Base-by-base conservation (phyloP, 2,113 vertebrate genomes). In the Brachypodius melanocephalos region DNA sequence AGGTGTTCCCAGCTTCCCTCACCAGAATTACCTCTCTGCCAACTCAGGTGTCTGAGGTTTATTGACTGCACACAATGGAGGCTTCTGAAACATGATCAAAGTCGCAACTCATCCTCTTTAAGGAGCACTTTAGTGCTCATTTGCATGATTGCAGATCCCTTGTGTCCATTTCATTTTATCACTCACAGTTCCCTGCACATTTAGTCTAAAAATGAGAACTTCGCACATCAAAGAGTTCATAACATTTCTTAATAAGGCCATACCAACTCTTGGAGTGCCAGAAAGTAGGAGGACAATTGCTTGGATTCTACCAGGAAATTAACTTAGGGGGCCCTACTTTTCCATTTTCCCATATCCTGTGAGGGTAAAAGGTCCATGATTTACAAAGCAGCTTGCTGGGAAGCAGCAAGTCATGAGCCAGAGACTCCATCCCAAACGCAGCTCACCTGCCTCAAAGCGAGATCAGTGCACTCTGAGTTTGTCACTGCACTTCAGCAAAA, bases 111-210 rank as follows among this genome's bases (percentile, higher is more conserved):
- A 67, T 84, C 65, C 65, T 82, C 73, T 91, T 94, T 68, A 92
- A 57, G 78, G 90, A 92, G 66, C 59, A 55, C 80, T 95, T 85
- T 48, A 85, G 59, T 19, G 71, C 46, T 95, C 74, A 73, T 94
- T 94, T 95, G 71, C 91, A 85, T 94, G 67, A 95, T 88, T 95
- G 94, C 88, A 95, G 82, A 91, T 94, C 94, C 75, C 93, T 89
- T 16, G 63, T 62, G 91, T 82, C 91, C 78, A 93, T 77, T 96
- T 95, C 84, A 42, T 62, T 28, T 63, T 24, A 89, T 85, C 90
- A 82, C 75, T 83, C 88, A 34, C 58, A 46, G 88, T 73, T 94
- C 65, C 85, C 87, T 77, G 68, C 59, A 46, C 34, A 19, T 80
- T 94, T 85, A 85, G 63, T 32, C 36, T 58, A 76, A 95, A 93